Conservation (phyloP, 1,140 invertebrate species). For the Calephelis virginiensis region DNA sequence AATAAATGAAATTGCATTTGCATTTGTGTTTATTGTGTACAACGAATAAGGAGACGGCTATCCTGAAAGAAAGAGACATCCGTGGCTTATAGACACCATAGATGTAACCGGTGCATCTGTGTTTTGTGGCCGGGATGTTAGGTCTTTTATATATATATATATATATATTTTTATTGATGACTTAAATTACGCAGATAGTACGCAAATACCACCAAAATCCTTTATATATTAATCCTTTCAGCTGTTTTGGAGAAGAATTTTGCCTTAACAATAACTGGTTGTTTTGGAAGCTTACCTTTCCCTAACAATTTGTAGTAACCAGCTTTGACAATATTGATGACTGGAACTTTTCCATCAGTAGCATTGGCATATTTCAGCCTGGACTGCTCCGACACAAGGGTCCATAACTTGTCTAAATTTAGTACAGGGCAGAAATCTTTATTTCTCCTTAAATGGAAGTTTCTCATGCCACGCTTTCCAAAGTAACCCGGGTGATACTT, state of each 20-base stretch:
- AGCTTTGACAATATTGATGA: slow-evolving; percentile 97
- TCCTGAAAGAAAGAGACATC: too few species aligned
- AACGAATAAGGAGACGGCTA: too few species aligned
- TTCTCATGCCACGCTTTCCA: slow-evolving; percentile 99
- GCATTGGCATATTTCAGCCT: slow-evolving; percentile 89
- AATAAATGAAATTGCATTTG: too few species aligned
- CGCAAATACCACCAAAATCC: slow-evolving; percentile 96
- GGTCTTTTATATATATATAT: too few species aligned
- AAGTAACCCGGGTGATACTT: slow-evolving; percentile 99
- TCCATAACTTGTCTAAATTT: slow-evolving; percentile 98
- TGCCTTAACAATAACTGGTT: slow-evolving; percentile 99
- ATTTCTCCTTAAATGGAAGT: slow-evolving; percentile 95
- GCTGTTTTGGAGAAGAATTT: slow-evolving; percentile 99
- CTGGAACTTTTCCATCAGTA: slow-evolving; percentile 93
- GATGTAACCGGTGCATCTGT: too few species aligned
- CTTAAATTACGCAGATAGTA: slow-evolving; percentile 94
- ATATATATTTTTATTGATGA: slow-evolving; percentile 57
- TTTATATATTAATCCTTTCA: slow-evolving; percentile 99
- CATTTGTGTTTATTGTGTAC: too few species aligned
- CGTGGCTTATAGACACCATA: too few species aligned
- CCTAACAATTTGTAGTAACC: slow-evolving; percentile 99
- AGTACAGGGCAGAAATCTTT: slow-evolving; percentile 95
- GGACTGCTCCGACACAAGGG: slow-evolving; percentile 94
- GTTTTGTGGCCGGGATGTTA: too few species aligned
- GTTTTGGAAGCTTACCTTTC: slow-evolving; percentile 96